Base-by-base conservation (phyloP, 2,888 invertebrate genomes). In the Tiliacea citrago region DNA sequence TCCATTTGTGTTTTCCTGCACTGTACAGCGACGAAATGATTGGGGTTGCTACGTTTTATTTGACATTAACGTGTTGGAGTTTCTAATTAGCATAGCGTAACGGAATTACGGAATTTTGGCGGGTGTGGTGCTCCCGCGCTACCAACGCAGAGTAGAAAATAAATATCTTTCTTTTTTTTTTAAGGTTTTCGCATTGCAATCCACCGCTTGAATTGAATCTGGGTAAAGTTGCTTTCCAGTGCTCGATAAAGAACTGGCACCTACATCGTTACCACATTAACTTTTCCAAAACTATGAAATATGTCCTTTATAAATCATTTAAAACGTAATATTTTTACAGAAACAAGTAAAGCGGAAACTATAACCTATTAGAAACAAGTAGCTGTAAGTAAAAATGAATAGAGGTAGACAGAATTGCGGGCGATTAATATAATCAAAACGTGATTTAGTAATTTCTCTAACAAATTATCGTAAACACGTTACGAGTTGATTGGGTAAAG, bases 341-440 rank as follows among this genome's bases (percentile, higher is more conserved):
- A n/a, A 69, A 39, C n/a, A 47, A 75, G 51, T 61, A 71, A 24
- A 47, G 10, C 24, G 60, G 68, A 57, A 68, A 68, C 58, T 60
- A 42, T n/a, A 71, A 78, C 62, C 55, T 24, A 70, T 77, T 73
- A 73, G n/a, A 70, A 73, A 61, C 35, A 60, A 60, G 67, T 39
- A n/a, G 6, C 24, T 21, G 21, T 67, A 71, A 73, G 63, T 66
- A 42, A 73, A 72, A 73, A 74, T 72, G 42, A 75, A 57, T 73
- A 53, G 39, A 62, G 29, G 58, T 67, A 61, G 16, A 57, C 35
- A 60, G 39, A 75, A 75, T 57, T 35, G 24, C 7, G 18, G 10
- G 12, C 13, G 62, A 70, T 55, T 47, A 60, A 53, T 67, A 63
- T 51, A 47, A 62, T 73, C n/a, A 69, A 67, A 77, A 47, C 39